These are phyloP conservation scores for Eulithis testata DNA, from an alignment of 2,888 invertebrate genomes.

Conservation along the genomic window DNA sequence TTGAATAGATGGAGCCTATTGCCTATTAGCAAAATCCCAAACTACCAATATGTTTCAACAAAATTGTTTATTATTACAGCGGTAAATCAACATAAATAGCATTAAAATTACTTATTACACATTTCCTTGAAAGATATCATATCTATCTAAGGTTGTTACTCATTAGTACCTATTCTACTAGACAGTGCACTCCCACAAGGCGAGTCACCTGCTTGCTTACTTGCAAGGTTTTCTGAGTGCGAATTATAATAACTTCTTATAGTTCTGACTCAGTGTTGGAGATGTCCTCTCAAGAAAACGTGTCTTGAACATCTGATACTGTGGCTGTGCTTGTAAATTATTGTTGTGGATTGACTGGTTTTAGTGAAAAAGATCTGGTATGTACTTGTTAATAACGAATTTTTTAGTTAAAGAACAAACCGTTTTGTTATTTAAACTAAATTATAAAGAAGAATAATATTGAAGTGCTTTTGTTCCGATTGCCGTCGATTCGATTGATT, in stretches of 20 bases:
- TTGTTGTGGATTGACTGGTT: not conserved
- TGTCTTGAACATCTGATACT: not conserved
- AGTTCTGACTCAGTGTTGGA: conserved; percentile 12
- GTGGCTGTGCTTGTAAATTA: not conserved
- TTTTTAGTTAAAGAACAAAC: no score
- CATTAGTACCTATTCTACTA: conserved; percentile 49
- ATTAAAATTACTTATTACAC: not conserved
- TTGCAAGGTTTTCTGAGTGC: conserved; percentile 14
- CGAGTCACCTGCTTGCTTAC: conserved; percentile 16
- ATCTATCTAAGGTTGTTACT: conserved; percentile 40
- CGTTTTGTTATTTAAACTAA: no score
- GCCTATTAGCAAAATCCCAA: no score
- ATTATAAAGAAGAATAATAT: no score
- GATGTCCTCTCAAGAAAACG: conserved; percentile 5
- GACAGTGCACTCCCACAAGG: conserved; percentile 33
- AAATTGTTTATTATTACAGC: not conserved
- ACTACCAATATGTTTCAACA: no score
- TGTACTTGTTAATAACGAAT: not conserved
- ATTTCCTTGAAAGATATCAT: conserved; percentile 28
- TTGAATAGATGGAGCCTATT: no score
- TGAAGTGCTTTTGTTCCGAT: no score
- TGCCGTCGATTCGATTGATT: no score
- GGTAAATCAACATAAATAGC: not conserved
- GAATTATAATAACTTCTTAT: conserved; percentile 13
- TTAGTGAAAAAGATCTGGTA: not conserved